phyloP scores from a whole-genome alignment of 2,113 vertebrate genomes.

The Pelodiscus sinensis region DNA sequence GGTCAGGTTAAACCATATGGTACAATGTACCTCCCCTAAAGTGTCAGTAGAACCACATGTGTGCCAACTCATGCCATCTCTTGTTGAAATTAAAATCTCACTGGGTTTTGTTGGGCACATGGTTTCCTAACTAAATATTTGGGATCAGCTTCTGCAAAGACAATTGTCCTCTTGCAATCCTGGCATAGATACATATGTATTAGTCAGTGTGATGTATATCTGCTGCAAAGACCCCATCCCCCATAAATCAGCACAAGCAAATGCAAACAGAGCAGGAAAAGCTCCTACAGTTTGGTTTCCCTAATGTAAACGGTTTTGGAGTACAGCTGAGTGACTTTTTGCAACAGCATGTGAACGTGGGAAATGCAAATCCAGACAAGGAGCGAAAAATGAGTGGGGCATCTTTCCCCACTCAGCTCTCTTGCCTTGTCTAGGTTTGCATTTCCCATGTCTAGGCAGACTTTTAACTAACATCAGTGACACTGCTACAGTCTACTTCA shows the following conservation, averaged over 20 bases:
- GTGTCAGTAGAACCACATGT: background rate
- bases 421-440: background rate
- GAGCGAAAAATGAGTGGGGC: background rate
- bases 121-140: conserved; percentile 27
- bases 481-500: background rate
- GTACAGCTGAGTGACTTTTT: background rate
- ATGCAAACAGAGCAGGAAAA: background rate
- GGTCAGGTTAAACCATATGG: conserved; percentile 39
- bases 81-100: conserved; percentile 13
- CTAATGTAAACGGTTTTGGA: background rate
- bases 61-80: background rate
- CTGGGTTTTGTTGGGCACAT: background rate
- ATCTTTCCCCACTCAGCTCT: background rate
- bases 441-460: background rate
- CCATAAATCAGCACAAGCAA: background rate
- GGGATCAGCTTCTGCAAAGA: conserved; percentile 16
- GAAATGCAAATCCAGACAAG: background rate
- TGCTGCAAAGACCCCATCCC: background rate
- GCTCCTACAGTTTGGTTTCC: background rate
- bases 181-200: background rate
- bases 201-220: background rate
- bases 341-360: background rate
- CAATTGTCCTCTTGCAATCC: conserved; percentile 10
- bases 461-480: background rate
- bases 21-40: conserved; percentile 10